phyloP scores from a whole-genome alignment of 1,140 invertebrate species.

The Formica selysi region DNA sequence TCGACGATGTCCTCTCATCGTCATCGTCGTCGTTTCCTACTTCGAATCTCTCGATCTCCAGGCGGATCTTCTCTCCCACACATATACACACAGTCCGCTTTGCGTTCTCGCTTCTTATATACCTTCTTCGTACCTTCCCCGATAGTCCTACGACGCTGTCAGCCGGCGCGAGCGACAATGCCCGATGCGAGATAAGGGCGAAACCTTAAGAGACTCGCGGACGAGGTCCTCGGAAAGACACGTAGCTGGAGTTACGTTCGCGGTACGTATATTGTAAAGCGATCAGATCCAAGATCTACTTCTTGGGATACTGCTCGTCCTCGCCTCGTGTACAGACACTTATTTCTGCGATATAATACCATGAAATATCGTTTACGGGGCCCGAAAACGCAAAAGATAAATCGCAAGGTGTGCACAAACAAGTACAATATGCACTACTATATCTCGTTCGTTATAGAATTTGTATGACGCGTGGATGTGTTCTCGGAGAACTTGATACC shows the following conservation, averaged over 20 bases:
- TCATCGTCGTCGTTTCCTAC: constrained; percentile 61
- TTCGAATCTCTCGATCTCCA: constrained; percentile 77
- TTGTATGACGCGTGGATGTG: not conserved
- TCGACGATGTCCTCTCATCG: constrained; percentile 52
- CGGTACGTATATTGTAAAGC: constrained; percentile 43
- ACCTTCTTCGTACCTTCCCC: constrained; percentile 28
- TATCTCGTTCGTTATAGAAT: constrained; percentile 7
- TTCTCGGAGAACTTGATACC: not conserved
- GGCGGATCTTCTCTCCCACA: constrained; percentile 53
- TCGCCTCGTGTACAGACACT: constrained; percentile 46
- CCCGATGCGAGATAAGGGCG: constrained; percentile 84
- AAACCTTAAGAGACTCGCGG: constrained; percentile 69
- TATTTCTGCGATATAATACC: constrained; percentile 61
- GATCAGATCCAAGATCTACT: constrained; percentile 72
- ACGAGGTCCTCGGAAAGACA: constrained; percentile 55
- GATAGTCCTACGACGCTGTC: constrained; percentile 79
- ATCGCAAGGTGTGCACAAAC: constrained; percentile 12
- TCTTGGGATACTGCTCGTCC: constrained; percentile 43
- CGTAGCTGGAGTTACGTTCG: constrained; percentile 60
- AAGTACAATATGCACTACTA: constrained; percentile 27
- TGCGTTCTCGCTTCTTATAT: constrained; percentile 23
- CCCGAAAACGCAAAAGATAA: constrained; percentile 53
- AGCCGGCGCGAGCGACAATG: constrained; percentile 84
- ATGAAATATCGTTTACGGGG: constrained; percentile 36
- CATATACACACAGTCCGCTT: not conserved